Conservation (phyloP, 2,888 invertebrate genomes). For the Tryphoninae sp. region DNA sequence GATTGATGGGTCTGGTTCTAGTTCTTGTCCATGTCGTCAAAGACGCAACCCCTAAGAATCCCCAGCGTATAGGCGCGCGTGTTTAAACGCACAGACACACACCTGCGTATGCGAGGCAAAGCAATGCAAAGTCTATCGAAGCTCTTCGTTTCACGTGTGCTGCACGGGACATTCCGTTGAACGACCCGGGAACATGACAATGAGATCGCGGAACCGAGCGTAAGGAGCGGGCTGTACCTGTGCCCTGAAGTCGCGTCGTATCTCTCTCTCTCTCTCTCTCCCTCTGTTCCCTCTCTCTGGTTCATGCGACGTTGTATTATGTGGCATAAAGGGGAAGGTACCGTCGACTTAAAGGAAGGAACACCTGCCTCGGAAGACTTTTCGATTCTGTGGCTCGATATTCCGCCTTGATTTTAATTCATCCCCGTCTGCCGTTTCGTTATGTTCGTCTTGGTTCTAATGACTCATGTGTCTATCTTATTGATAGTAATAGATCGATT, state of each 20-base stretch:
- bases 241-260: slow-evolving; percentile 41
- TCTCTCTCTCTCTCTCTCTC: slow-evolving; percentile 7
- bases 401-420: slow-evolving; percentile 35
- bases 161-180: slow-evolving; percentile 43
- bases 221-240: slow-evolving; percentile 53
- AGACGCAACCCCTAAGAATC: slow-evolving; percentile 73
- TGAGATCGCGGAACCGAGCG: slow-evolving; percentile 57
- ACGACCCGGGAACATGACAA: slow-evolving; percentile 50
- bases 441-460: neutral
- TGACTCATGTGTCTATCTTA: slow-evolving; percentile 71
- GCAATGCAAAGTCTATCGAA: slow-evolving; percentile 50
- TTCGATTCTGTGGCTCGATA: slow-evolving; percentile 60
- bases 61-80: slow-evolving; percentile 68
- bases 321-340: slow-evolving; percentile 22
- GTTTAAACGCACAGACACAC: slow-evolving; percentile 27
- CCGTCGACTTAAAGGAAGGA: slow-evolving; percentile 41
- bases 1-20: slow-evolving; percentile 33
- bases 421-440: neutral
- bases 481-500: too few relatives aligned
- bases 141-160: slow-evolving; percentile 33
- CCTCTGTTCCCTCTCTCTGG: neutral
- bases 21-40: slow-evolving; percentile 66
- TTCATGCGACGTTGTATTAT: slow-evolving; percentile 39
- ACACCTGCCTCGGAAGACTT: slow-evolving; percentile 64
- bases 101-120: neutral